These are phyloP conservation scores for Anabacerthia variegaticeps DNA, from an alignment of 2,797 vertebrate species.

Conservation along the genomic window DNA sequence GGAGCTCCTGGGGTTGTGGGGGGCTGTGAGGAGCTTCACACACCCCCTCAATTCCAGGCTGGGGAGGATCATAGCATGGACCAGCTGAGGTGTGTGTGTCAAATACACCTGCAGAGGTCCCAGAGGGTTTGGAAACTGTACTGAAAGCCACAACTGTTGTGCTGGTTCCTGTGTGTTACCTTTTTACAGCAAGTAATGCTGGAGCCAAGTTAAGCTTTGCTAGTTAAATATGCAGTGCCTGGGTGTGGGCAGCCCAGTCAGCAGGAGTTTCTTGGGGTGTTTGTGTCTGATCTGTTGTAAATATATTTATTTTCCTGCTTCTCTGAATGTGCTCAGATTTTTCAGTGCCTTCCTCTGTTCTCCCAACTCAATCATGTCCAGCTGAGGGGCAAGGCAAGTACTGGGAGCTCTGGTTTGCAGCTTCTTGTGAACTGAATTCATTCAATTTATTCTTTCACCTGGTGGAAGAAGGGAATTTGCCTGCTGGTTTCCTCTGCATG, in stretches of 20 bases:
- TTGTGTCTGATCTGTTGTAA: not conserved
- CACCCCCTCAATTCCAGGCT: accelerated
- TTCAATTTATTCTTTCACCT: not conserved
- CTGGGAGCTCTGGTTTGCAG: not conserved
- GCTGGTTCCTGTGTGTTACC: accelerated
- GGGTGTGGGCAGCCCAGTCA: not conserved
- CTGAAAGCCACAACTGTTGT: accelerated
- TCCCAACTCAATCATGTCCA: not conserved
- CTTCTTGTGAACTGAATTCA: not conserved
- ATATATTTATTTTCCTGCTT: not conserved
- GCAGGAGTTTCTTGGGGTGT: not conserved
- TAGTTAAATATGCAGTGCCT: not conserved
- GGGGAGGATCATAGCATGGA: not conserved
- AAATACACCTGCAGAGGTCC: not conserved
- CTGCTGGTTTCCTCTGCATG: not conserved
- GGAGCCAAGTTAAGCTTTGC: not conserved
- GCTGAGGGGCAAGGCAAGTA: not conserved
- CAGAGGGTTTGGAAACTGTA: not conserved
- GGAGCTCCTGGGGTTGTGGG: not conserved
- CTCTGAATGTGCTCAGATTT: not conserved
- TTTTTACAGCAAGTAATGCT: not conserved
- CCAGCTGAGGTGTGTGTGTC: not conserved
- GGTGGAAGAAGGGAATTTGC: not conserved
- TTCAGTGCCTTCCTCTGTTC: not conserved
- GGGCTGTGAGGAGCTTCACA: not conserved